A percentile compares a stretch with the other conserved stretches of the same genome.
Conservation (phyloP, 92 coral and sea anemone species). For the Micromussa lordhowensis region DNA sequence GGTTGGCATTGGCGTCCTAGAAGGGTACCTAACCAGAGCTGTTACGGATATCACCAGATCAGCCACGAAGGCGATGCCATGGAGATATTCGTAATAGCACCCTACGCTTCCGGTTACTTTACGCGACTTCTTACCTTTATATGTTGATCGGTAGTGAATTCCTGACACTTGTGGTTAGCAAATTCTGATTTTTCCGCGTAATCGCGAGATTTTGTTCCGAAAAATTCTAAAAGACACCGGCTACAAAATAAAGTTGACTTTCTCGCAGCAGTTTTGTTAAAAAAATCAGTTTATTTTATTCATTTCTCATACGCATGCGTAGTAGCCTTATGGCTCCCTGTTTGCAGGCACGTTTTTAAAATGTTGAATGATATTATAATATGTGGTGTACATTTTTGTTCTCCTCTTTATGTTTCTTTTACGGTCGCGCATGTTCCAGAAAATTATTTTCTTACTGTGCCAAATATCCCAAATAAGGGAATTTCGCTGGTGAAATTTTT, state of each 20-base stretch:
- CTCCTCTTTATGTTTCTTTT: no score
- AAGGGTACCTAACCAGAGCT: conserved; percentile 62
- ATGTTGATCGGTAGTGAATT: neutral
- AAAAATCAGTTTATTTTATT: neutral
- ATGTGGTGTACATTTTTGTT: neutral
- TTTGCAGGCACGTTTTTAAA: neutral
- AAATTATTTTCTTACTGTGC: no score
- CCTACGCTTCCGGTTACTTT: conserved; percentile 16
- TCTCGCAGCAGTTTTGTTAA: neutral
- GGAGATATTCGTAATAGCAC: conserved; percentile 46
- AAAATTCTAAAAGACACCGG: no score
- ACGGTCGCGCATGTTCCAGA: no score
- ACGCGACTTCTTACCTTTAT: neutral
- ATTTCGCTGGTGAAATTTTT: no score
- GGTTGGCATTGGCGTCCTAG: conserved; percentile 54
- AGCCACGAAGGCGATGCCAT: conserved; percentile 53
- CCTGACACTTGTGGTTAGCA: neutral
- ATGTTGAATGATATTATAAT: neutral
- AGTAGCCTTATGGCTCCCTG: neutral
- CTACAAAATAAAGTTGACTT: neutral
- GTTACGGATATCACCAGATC: conserved; percentile 63
- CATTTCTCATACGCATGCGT: neutral
- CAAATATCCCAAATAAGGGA: no score
- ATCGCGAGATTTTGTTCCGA: neutral
- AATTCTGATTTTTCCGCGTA: neutral